A percentile compares a stretch with the other conserved stretches of the same genome.
Conservation (phyloP, 2,113 vertebrate genomes). For the Spermophilus dauricus region DNA sequence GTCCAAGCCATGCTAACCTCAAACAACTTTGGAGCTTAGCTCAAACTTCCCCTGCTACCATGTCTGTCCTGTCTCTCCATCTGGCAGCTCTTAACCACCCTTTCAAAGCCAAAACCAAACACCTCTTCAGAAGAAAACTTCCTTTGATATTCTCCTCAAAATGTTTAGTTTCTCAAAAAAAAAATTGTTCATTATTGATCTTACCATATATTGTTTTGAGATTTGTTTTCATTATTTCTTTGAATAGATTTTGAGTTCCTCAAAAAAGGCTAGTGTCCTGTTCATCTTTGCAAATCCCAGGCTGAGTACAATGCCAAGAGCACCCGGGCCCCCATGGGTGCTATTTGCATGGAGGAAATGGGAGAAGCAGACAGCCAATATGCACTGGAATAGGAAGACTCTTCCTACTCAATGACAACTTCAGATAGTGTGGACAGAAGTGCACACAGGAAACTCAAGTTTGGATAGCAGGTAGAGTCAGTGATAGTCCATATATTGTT, state of each 20-base stretch:
- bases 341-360: neutral
- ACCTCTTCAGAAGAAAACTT: neutral
- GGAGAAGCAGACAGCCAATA: neutral
- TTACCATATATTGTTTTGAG: neutral
- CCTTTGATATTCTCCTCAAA: neutral
- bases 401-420: neutral
- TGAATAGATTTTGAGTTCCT: neutral
- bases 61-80: too few species aligned
- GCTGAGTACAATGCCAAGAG: neutral
- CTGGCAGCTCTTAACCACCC: neutral
- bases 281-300: neutral
- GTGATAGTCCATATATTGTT: neutral
- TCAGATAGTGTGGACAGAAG: neutral
- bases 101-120: neutral
- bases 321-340: neutral
- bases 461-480: neutral
- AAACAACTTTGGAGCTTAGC: neutral
- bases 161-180: neutral
- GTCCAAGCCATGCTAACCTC: neutral
- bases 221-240: conserved; percentile 16
- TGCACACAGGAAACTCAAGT: neutral
- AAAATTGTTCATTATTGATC: neutral
- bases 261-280: neutral
- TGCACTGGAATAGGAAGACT: neutral
- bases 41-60: fast-evolving